Conservation (phyloP, 2,888 invertebrate genomes). For the Neoitamus cyanurus region DNA sequence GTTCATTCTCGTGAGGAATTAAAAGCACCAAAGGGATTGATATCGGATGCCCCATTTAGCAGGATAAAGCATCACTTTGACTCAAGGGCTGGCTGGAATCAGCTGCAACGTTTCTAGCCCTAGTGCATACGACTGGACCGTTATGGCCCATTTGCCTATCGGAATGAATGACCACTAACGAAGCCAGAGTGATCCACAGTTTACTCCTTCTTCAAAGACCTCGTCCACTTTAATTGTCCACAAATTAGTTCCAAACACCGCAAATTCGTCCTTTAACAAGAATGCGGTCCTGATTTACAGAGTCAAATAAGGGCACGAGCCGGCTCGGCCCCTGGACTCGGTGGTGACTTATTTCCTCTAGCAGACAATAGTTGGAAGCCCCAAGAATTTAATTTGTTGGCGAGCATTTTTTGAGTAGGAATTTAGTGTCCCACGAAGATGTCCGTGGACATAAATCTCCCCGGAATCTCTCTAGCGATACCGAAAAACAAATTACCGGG, state of each 20-base stretch:
- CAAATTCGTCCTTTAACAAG: constrained; percentile 2
- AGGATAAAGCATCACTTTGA: not conserved
- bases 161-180: constrained; percentile 7
- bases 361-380: constrained; percentile 1
- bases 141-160: not conserved
- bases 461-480: constrained; percentile 13
- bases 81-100: not conserved
- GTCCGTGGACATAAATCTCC: constrained; percentile 31
- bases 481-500: constrained; percentile 43
- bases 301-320: not conserved
- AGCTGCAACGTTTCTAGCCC: not conserved
- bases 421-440: constrained; percentile 25
- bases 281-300: constrained; percentile 27
- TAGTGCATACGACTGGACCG: not conserved
- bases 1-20: not conserved
- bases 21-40: not conserved
- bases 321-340: not conserved
- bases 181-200: not conserved
- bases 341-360: constrained; percentile 20
- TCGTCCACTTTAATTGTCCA: constrained; percentile 38
- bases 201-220: not conserved
- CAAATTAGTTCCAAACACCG: constrained; percentile 40
- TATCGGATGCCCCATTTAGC: not conserved
- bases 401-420: constrained; percentile 6
- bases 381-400: constrained; percentile 36